phyloP scores from a whole-genome alignment of 2,888 invertebrate species.

The Balanococcus diminutus region DNA sequence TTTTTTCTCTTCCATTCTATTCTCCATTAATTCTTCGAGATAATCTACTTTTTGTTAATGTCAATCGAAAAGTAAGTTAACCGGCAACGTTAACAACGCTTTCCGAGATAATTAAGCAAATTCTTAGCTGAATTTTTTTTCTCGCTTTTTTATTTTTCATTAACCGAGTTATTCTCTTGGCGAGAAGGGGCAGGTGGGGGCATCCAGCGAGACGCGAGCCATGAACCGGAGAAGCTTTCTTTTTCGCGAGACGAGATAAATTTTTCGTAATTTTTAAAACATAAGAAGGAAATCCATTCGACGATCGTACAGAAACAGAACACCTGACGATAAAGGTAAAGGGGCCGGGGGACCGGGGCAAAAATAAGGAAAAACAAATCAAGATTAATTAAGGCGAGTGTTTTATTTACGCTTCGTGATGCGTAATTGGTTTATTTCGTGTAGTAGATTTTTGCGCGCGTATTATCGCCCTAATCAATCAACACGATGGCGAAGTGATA shows the following conservation, averaged over 20 bases:
- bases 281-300: constrained; percentile 4
- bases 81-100: constrained; percentile 32
- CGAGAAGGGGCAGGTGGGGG: not conserved
- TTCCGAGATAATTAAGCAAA: constrained; percentile 25
- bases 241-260: constrained; percentile 1
- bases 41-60: constrained; percentile 40
- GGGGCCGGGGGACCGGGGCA: not conserved
- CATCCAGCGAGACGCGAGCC: not conserved
- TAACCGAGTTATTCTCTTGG: not conserved
- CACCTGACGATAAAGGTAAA: not conserved
- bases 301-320: not conserved
- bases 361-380: constrained; percentile 13
- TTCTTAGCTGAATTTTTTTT: constrained; percentile 18
- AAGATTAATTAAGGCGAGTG: constrained; percentile 34
- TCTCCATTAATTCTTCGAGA: constrained; percentile 22
- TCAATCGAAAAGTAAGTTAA: constrained; percentile 40
- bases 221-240: not conserved
- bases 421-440: constrained; percentile 40
- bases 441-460: not conserved
- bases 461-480: constrained; percentile 26
- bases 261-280: constrained; percentile 4
- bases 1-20: not conserved
- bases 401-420: constrained; percentile 38
- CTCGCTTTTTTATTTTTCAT: not conserved
- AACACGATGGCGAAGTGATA: constrained; percentile 31